Evolutionary conservation across 1,140 invertebrate species (phyloP).

Genomic region (Lucilia sericata): DNA sequence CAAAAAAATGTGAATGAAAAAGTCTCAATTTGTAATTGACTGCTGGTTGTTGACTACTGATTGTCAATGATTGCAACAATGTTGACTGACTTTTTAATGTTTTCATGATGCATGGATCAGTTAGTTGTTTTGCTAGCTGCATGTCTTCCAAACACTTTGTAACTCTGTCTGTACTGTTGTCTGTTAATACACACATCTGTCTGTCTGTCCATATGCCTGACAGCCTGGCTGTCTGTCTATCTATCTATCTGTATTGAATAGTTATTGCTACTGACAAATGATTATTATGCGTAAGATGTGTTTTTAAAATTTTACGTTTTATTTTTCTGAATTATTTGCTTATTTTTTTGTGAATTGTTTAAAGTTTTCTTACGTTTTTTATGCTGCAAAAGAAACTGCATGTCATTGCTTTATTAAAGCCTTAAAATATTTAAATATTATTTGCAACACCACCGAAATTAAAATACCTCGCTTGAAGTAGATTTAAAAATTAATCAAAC

Average conservation of each 20-base stretch:
- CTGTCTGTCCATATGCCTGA: neutral
- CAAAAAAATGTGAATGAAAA: neutral
- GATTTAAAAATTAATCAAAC: neutral
- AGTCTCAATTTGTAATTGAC: conserved; percentile 1
- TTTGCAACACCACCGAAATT: neutral
- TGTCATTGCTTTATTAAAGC: neutral
- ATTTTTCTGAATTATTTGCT: too few species aligned
- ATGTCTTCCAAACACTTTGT: neutral
- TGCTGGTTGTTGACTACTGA: neutral
- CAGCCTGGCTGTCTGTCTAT: neutral
- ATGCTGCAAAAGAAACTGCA: neutral
- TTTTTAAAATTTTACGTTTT: neutral
- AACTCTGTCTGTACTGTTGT: neutral
- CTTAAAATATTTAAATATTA: neutral
- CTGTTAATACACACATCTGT: neutral
- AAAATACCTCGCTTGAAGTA: neutral
- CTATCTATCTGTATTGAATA: neutral
- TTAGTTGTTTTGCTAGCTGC: neutral
- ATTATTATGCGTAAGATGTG: conserved; percentile 23
- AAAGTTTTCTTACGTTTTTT: neutral
- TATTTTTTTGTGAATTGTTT: neutral
- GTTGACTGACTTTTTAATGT: neutral
- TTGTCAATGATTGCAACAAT: conserved; percentile 12
- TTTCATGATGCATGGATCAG: conserved; percentile 2
- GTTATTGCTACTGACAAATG: neutral